phyloP scores from a whole-genome alignment of 2,888 invertebrate genomes.

The Brachypterus glaber region DNA sequence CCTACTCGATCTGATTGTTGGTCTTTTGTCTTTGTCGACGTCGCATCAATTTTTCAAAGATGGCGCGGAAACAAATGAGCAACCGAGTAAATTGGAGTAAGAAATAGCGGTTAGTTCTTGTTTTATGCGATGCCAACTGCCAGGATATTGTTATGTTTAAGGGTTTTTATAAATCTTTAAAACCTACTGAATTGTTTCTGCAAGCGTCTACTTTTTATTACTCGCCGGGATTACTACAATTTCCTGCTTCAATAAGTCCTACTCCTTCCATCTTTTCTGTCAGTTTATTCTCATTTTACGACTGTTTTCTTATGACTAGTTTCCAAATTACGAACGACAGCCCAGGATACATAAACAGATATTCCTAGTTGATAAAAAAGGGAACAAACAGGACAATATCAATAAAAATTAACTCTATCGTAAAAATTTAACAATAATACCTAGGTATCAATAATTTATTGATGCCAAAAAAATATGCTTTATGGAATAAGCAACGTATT shows the following conservation, averaged over 20 bases:
- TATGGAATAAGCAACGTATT: too few species aligned
- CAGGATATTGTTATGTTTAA: constrained; percentile 39
- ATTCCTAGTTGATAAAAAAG: too few species aligned
- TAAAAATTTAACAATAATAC: too few species aligned
- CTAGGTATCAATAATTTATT: too few species aligned
- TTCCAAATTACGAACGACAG: constrained; percentile 28
- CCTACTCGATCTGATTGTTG: constrained; percentile 36
- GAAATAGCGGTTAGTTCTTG: constrained; percentile 44
- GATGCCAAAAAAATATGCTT: too few species aligned
- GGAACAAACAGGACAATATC: too few species aligned
- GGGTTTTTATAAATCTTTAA: constrained; percentile 37
- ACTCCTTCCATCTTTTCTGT: constrained; percentile 12
- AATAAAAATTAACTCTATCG: too few species aligned
- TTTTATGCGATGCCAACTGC: constrained; percentile 43
- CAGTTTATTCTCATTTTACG: constrained; percentile 23
- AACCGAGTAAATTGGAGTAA: constrained; percentile 42
- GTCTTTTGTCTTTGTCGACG: constrained; percentile 42
- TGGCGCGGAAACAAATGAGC: constrained; percentile 44
- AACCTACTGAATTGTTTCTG: constrained; percentile 31
- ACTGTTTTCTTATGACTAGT: constrained; percentile 23
- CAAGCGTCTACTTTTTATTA: constrained; percentile 35
- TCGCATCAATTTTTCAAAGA: constrained; percentile 44
- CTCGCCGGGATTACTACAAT: constrained; percentile 30
- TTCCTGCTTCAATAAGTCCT: constrained; percentile 25
- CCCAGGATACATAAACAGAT: constrained; percentile 23